Conservation (phyloP, 1,140 invertebrate genomes). For the Diprion similis region DNA sequence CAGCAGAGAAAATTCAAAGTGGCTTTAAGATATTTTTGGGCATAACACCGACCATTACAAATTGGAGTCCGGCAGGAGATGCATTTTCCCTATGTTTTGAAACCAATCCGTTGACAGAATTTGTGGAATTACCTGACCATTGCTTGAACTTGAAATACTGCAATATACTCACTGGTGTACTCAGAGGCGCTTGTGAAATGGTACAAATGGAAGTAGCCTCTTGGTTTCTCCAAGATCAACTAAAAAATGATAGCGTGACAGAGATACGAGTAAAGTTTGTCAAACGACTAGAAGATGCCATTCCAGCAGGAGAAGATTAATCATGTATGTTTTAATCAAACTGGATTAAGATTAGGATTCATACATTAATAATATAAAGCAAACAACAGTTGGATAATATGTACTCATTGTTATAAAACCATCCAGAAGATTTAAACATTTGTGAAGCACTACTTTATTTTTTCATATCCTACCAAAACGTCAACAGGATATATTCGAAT, state of each 20-base stretch:
- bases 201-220: slow-evolving; percentile 83
- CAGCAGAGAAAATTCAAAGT: slow-evolving; percentile 94
- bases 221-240: slow-evolving; percentile 89
- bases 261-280: slow-evolving; percentile 97
- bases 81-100: slow-evolving; percentile 98
- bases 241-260: slow-evolving; percentile 94
- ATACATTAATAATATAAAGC: not conserved
- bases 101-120: slow-evolving; percentile 96
- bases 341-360: not conserved
- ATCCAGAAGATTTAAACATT: not conserved
- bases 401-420: not conserved
- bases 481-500: too few species aligned
- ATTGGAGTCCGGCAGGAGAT: slow-evolving; percentile 93
- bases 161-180: slow-evolving; percentile 91
- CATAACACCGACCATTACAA: slow-evolving; percentile 87
- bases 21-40: slow-evolving; percentile 92
- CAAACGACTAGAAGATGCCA: slow-evolving; percentile 94
- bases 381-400: not conserved
- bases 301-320: slow-evolving; percentile 97
- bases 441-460: too few species aligned
- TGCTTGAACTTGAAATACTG: slow-evolving; percentile 89
- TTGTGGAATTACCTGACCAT: slow-evolving; percentile 96
- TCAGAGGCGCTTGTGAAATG: slow-evolving; percentile 97
- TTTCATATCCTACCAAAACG: too few species aligned
- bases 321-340: slow-evolving; percentile 13